A percentile compares a stretch with the other conserved stretches of the same genome.
Evolutionary conservation across 2,888 invertebrate species (phyloP).

Genomic region (Clunio marinus): DNA sequence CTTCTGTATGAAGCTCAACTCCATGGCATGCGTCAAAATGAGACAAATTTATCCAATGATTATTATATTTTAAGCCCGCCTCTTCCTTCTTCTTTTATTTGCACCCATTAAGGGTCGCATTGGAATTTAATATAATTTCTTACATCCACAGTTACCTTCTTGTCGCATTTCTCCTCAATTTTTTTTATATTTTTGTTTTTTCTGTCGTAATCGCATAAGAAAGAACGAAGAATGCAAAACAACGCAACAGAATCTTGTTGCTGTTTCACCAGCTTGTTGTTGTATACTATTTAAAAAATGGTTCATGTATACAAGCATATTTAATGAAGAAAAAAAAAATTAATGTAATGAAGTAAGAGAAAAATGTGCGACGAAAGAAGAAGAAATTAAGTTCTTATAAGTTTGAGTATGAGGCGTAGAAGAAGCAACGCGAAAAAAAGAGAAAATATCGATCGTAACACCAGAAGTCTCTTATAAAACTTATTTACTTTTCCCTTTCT

Average conservation of each 20-base stretch:
- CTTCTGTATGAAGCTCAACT: not conserved
- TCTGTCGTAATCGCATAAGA: not conserved
- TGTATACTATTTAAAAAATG: conserved; percentile 4
- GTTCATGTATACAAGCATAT: conserved; percentile 1
- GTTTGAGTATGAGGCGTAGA: not conserved
- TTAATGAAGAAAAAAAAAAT: conserved; percentile 20
- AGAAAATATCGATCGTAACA: not conserved
- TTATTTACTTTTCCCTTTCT: not conserved
- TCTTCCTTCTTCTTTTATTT: not conserved
- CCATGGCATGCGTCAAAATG: not conserved
- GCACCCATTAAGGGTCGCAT: not conserved
- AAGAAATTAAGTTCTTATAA: not conserved
- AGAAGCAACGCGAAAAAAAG: too few relatives aligned
- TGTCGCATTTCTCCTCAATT: too few relatives aligned
- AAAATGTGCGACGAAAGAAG: not conserved
- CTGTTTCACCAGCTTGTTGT: not conserved
- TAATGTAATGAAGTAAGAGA: conserved; percentile 15
- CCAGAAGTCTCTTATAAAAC: conserved; percentile 20
- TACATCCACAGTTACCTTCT: too few relatives aligned
- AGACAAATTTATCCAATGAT: not conserved
- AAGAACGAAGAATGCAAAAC: not conserved
- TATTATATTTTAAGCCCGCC: not conserved
- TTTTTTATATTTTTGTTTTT: too few relatives aligned
- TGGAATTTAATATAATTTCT: not conserved
- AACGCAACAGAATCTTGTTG: not conserved